Conservation (phyloP, 2,888 invertebrate species). For the Caenorhabditis sp. region DNA sequence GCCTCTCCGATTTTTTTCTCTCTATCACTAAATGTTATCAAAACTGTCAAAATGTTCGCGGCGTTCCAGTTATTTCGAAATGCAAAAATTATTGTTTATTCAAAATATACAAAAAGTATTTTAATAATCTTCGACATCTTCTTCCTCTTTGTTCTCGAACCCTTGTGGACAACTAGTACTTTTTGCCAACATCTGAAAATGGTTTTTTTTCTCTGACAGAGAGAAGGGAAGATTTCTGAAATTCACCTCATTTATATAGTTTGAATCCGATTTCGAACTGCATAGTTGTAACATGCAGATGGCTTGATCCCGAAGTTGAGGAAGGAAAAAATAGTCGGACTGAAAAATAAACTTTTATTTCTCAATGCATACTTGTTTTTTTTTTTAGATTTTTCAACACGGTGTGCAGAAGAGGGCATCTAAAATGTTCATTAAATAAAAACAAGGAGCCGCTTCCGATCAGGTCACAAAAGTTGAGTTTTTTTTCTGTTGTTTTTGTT, state of each 20-base stretch:
- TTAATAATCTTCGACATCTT: conserved; percentile 31
- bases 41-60: neutral
- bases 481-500: too few species aligned
- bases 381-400: too few species aligned
- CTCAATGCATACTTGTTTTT: neutral
- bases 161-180: conserved; percentile 64
- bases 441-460: too few species aligned
- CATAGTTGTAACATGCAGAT: conserved; percentile 64
- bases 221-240: neutral
- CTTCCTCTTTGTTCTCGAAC: conserved; percentile 50
- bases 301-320: conserved; percentile 65
- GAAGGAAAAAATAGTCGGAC: conserved; percentile 65
- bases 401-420: too few species aligned
- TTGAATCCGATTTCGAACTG: conserved; percentile 55
- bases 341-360: conserved; percentile 8
- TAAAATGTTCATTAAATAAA: too few species aligned
- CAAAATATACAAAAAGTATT: neutral
- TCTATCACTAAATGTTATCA: neutral
- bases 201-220: neutral
- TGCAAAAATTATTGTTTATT: too few species aligned
- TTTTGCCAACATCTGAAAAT: conserved; percentile 58
- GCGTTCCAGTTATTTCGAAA: neutral
- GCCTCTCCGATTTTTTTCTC: neutral
- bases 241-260: conserved; percentile 38
- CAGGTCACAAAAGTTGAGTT: too few species aligned